A percentile compares a stretch with the other conserved stretches of the same genome.
These are phyloP conservation scores for Synergus itoensis DNA, from an alignment of 2,888 invertebrate genomes.

Conservation along the genomic window DNA sequence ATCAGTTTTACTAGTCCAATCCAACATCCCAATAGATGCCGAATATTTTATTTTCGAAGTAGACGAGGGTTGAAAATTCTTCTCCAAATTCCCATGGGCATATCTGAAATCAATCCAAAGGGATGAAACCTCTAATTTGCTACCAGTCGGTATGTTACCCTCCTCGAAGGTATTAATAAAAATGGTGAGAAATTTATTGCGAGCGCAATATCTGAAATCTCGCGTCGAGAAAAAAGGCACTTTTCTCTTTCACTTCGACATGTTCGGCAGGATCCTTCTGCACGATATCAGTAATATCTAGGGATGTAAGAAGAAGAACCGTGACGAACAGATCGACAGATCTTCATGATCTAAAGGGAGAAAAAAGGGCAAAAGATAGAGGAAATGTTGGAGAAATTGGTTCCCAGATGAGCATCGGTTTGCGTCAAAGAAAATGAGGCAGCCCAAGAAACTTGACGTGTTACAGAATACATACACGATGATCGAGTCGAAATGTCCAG, in stretches of 20 bases:
- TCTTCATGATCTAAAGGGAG: slow-evolving; percentile 4
- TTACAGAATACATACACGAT: slow-evolving; percentile 41
- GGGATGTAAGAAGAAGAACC: slow-evolving; percentile 16
- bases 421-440: slow-evolving; percentile 31
- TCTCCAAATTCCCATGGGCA: slow-evolving; percentile 5
- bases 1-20: too few species aligned
- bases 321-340: slow-evolving; percentile 39
- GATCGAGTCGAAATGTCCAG: slow-evolving; percentile 37
- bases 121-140: slow-evolving; percentile 43
- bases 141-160: slow-evolving; percentile 33
- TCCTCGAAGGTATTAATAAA: slow-evolving; percentile 63
- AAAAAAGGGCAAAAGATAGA: background rate
- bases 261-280: slow-evolving; percentile 27
- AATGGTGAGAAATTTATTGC: slow-evolving; percentile 64
- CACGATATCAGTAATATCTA: slow-evolving; percentile 42
- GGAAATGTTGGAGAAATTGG: slow-evolving; percentile 24
- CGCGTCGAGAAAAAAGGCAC: slow-evolving; percentile 20
- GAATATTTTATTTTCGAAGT: too few species aligned
- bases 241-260: slow-evolving; percentile 2
- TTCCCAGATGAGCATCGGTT: background rate
- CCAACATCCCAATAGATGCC: too few species aligned
- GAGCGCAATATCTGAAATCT: slow-evolving; percentile 45
- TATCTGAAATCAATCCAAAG: slow-evolving; percentile 45
- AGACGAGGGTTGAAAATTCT: background rate
- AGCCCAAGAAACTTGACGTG: background rate